Conservation (phyloP, 1,140 invertebrate genomes). For the Varroa destructor region DNA sequence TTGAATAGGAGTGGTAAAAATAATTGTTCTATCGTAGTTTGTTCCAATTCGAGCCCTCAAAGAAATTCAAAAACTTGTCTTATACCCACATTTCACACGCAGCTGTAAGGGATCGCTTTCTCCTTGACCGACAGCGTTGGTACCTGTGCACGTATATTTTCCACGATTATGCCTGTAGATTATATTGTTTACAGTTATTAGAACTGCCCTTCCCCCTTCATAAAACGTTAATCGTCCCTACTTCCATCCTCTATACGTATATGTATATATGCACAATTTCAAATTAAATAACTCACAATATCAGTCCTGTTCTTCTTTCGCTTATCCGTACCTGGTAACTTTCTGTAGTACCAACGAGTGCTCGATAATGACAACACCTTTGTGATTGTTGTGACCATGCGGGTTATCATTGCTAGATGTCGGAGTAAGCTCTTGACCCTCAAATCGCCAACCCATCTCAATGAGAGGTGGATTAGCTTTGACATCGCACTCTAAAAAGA, state of each 20-base stretch:
- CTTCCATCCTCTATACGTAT: too few relatives aligned
- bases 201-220: too few relatives aligned
- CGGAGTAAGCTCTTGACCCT: constrained; percentile 31
- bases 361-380: constrained; percentile 62
- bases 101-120: constrained; percentile 61
- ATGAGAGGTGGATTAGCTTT: constrained; percentile 44
- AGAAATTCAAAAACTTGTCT: too few relatives aligned
- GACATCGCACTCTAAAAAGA: constrained; percentile 47
- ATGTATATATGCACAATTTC: too few relatives aligned
- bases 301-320: too few relatives aligned
- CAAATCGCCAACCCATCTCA: constrained; percentile 33
- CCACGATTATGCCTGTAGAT: constrained; percentile 41
- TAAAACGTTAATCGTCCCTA: too few relatives aligned
- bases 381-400: constrained; percentile 45
- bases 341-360: constrained; percentile 64
- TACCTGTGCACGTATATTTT: constrained; percentile 71
- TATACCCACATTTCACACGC: constrained; percentile 71
- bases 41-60: too few relatives aligned
- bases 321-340: constrained; percentile 48
- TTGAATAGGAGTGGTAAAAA: too few relatives aligned
- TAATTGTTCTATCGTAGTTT: too few relatives aligned
- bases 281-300: too few relatives aligned
- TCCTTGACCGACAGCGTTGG: constrained; percentile 73
- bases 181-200: too few relatives aligned
- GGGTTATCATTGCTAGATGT: too few relatives aligned